phyloP scores from a whole-genome alignment of 2,113 vertebrate genomes.

The Cichladusa arquata region DNA sequence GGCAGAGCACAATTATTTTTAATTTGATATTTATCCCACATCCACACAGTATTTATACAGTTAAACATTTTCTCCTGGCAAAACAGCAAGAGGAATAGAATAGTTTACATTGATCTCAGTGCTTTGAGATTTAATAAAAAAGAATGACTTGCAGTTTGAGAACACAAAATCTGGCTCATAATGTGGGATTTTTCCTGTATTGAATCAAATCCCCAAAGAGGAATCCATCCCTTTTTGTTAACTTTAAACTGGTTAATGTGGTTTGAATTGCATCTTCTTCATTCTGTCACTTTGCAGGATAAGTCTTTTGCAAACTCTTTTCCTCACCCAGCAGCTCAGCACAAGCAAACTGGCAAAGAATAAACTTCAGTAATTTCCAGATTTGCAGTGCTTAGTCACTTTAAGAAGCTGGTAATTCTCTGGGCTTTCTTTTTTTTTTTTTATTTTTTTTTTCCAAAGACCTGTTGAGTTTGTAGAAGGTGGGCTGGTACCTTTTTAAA shows the following conservation, averaged over 20 bases:
- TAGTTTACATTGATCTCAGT: neutral
- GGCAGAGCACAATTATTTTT: neutral
- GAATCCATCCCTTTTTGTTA: neutral
- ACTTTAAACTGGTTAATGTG: neutral
- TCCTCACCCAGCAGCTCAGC: neutral
- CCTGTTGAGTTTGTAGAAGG: neutral
- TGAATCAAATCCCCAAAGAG: neutral
- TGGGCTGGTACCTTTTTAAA: conserved; percentile 33
- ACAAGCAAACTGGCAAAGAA: neutral
- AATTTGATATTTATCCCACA: neutral
- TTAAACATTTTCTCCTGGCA: neutral
- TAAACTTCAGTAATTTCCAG: neutral
- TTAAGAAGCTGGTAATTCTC: neutral
- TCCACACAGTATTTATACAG: neutral
- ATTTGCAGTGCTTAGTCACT: neutral
- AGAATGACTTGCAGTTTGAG: conserved; percentile 21
- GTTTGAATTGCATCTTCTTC: neutral
- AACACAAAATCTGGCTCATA: neutral
- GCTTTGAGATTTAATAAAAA: conserved; percentile 28
- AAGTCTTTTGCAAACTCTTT: neutral
- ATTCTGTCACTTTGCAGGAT: neutral
- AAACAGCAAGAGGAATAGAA: neutral
- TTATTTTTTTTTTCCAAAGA: neutral
- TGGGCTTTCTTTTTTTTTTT: neutral
- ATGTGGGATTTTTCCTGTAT: neutral